Percentiles rank a stretch among this genome's conserved stretches.
phyloP scores from a whole-genome alignment of 2,113 vertebrate species.

The Anas platyrhynchos region DNA sequence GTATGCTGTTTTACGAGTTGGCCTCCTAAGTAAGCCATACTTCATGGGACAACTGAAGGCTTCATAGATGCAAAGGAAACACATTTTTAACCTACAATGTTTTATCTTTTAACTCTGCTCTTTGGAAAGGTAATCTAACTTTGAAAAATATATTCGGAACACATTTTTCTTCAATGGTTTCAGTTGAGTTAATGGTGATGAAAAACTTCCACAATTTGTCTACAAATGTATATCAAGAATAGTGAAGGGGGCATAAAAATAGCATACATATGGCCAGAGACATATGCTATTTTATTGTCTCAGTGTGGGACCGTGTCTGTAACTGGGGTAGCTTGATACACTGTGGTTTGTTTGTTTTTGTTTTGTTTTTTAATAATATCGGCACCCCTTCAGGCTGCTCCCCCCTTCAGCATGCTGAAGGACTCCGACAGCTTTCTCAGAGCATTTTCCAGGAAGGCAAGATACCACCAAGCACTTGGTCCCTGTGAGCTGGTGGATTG shows the following conservation, averaged over 20 bases:
- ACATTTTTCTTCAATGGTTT: neutral
- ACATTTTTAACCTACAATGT: neutral
- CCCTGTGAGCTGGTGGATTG: neutral
- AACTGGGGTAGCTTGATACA: neutral
- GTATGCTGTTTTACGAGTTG: conserved; percentile 61
- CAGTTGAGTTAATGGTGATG: neutral
- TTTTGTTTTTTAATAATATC: neutral
- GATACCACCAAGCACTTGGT: neutral
- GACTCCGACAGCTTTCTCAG: neutral
- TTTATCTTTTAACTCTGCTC: neutral
- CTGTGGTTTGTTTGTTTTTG: neutral
- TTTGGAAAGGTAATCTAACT: neutral
- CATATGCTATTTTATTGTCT: neutral
- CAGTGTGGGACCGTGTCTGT: neutral
- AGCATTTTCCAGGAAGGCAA: neutral
- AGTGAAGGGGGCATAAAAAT: neutral
- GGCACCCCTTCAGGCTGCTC: neutral
- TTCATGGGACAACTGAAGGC: conserved; percentile 18
- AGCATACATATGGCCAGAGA: neutral
- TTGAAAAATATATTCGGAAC: neutral
- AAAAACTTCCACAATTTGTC: neutral
- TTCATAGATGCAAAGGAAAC: conserved; percentile 55
- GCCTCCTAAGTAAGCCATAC: conserved; percentile 6
- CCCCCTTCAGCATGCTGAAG: neutral
- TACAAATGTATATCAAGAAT: neutral